Evolutionary conservation across 2,113 vertebrate species (phyloP).

Genomic region (Sakesphorus luctuosus): DNA sequence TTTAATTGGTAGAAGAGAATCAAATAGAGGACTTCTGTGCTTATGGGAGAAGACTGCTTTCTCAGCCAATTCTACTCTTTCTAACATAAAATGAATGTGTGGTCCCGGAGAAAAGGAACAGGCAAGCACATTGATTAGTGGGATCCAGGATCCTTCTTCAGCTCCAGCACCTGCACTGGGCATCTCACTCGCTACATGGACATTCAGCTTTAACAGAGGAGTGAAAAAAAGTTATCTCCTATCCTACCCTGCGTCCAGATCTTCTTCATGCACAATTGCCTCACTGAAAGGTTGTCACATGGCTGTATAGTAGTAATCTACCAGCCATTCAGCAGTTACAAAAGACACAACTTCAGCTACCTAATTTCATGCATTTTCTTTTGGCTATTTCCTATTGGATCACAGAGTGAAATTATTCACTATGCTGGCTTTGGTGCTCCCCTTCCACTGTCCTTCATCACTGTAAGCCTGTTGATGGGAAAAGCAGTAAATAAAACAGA

Average conservation of each 20-base stretch:
- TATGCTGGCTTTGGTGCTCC: not conserved
- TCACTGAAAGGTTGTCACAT: not conserved
- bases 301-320: not conserved
- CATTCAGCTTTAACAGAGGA: not conserved
- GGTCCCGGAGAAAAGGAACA: not conserved
- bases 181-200: accelerated
- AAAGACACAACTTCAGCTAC: not conserved
- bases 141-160: not conserved
- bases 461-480: not conserved
- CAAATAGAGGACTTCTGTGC: not conserved
- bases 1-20: not conserved
- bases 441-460: not conserved
- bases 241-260: not conserved
- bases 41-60: not conserved
- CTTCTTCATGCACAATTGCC: not conserved
- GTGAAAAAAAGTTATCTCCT: not conserved
- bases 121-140: not conserved
- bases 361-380: not conserved
- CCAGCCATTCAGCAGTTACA: not conserved
- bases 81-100: accelerated
- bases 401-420: not conserved
- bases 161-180: not conserved
- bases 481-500: not conserved
- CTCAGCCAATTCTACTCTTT: not conserved
- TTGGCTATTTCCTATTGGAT: not conserved